These are phyloP conservation scores for Stigmatopora argus DNA, from an alignment of 2,113 vertebrate genomes.

Conservation along the genomic window DNA sequence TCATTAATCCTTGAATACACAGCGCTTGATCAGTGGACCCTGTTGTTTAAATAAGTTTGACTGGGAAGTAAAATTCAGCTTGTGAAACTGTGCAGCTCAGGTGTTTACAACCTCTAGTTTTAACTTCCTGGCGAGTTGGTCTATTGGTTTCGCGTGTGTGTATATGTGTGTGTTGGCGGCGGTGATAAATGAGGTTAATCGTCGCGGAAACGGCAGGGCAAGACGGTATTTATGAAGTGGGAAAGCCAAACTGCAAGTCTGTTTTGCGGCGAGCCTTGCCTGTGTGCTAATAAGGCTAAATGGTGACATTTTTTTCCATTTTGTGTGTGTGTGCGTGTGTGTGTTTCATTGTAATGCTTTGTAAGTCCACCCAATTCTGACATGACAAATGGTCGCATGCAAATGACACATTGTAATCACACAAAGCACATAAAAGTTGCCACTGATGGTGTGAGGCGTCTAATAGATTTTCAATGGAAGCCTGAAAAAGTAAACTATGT, in stretches of 20 bases:
- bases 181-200: conserved; percentile 61
- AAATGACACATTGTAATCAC: conserved; percentile 30
- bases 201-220: conserved; percentile 29
- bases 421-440: neutral
- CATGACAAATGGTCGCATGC: conserved; percentile 39
- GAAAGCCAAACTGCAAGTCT: conserved; percentile 35
- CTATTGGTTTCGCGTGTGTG: conserved; percentile 6
- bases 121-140: neutral
- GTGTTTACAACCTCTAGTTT: neutral
- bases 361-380: conserved; percentile 34
- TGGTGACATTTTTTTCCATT: conserved; percentile 8
- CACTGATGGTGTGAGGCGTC: no score
- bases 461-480: no score
- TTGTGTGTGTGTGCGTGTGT: neutral
- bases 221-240: conserved; percentile 50
- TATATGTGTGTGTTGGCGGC: conserved; percentile 10
- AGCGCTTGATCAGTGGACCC: neutral
- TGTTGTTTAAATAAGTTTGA: neutral
- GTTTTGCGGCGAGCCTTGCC: conserved; percentile 12
- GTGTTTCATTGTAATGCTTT: conserved; percentile 16
- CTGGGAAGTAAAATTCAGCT: neutral
- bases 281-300: conserved; percentile 41
- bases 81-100: neutral
- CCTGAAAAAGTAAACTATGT: no score
- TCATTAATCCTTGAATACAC: neutral